Conservation (phyloP, 2,888 invertebrate species). For the Pachliopta kotzebuea region DNA sequence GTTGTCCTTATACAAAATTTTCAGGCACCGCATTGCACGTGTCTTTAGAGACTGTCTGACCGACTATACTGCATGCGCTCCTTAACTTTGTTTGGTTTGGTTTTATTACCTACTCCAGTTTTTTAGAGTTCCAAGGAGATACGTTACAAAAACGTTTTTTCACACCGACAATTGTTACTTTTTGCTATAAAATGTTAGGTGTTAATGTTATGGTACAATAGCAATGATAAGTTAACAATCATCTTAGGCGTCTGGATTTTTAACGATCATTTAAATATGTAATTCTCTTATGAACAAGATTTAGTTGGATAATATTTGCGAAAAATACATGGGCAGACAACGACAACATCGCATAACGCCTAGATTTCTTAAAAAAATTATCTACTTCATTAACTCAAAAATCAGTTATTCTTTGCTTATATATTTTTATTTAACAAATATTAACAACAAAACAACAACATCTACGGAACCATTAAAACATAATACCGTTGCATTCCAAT, state of each 20-base stretch:
- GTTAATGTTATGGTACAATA: background rate
- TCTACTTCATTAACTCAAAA: background rate
- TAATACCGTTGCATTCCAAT: background rate
- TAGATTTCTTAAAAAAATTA: background rate
- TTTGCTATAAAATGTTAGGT: conserved; percentile 8
- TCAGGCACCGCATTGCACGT: conserved; percentile 55
- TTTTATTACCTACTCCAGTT: conserved; percentile 59
- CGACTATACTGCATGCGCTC: conserved; percentile 40
- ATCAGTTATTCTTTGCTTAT: background rate
- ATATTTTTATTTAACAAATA: background rate
- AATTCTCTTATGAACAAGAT: background rate
- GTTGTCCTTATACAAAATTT: conserved; percentile 34
- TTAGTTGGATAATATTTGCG: background rate
- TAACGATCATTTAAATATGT: background rate
- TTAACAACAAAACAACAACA: background rate
- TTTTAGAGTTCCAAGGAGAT: conserved; percentile 61
- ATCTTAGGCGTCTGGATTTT: background rate
- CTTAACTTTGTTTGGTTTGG: conserved; percentile 61
- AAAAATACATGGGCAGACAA: background rate
- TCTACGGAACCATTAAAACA: conserved; percentile 16
- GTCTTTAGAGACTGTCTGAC: conserved; percentile 47
- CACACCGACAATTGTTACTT: conserved; percentile 42
- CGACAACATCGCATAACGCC: background rate
- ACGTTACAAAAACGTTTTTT: conserved; percentile 47
- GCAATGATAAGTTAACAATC: background rate